Conservation (phyloP, 1,140 invertebrate genomes). For the Brachionus asplanchnoidis region DNA sequence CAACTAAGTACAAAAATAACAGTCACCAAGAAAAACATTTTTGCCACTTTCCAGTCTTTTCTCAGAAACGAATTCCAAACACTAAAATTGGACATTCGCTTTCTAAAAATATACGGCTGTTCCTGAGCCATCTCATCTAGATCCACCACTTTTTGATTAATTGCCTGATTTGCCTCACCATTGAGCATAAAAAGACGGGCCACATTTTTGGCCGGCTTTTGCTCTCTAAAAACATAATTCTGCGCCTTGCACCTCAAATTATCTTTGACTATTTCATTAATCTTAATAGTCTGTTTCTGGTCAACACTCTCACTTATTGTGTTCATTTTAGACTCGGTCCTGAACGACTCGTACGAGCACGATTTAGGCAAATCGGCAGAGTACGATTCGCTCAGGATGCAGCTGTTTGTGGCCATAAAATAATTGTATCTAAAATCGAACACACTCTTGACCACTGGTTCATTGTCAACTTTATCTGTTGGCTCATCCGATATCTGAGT, state of each 20-base stretch:
- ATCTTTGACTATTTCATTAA: background rate
- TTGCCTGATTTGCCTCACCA: background rate
- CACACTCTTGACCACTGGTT: background rate
- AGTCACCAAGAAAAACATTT: constrained; percentile 29
- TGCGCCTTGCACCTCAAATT: background rate
- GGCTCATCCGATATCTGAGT: background rate
- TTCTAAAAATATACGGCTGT: background rate
- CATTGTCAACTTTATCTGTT: background rate
- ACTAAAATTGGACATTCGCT: background rate
- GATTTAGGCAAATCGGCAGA: background rate
- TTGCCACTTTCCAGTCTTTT: constrained; percentile 28
- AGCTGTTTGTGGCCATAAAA: background rate
- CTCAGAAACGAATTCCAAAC: background rate
- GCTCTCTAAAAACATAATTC: background rate
- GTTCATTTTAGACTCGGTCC: background rate
- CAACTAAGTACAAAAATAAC: constrained; percentile 13
- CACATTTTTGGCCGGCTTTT: background rate
- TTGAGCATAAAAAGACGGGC: background rate
- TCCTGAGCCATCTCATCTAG: background rate
- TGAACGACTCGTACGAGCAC: background rate
- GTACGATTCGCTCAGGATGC: background rate
- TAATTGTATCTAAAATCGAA: background rate
- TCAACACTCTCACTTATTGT: background rate
- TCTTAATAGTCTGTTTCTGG: background rate
- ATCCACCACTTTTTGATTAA: background rate